A percentile compares a stretch with the other conserved stretches of the same genome.
Evolutionary conservation across 1,140 invertebrate genomes (phyloP).

Genomic region (Atta texana): DNA sequence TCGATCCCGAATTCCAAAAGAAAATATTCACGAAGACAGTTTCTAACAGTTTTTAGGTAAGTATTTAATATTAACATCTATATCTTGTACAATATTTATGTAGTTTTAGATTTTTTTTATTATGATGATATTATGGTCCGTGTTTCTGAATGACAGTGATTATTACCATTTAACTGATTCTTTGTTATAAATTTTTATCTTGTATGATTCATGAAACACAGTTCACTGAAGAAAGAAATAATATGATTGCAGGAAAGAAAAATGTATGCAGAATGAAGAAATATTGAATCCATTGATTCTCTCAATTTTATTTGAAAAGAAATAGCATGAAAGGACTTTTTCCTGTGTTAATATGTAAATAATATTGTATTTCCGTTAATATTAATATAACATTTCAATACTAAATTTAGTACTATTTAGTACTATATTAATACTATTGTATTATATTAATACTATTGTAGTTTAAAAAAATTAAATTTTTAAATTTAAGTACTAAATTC

Average conservation of each 20-base stretch:
- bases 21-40: not conserved
- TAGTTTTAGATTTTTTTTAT: not conserved
- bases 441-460: too few species aligned
- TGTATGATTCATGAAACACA: not conserved
- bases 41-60: not conserved
- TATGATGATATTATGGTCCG: not conserved
- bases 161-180: not conserved
- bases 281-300: not conserved
- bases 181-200: not conserved
- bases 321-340: not conserved
- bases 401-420: not conserved
- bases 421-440: too few species aligned
- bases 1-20: not conserved
- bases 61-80: not conserved
- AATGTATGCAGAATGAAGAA: not conserved
- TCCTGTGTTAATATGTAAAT: not conserved
- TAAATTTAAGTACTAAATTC: not conserved
- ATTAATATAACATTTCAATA: not conserved
- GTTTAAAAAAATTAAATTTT: not conserved
- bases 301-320: not conserved
- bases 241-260: not conserved
- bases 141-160: constrained; percentile 17
- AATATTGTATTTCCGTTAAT: not conserved
- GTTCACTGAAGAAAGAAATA: constrained; percentile 4
- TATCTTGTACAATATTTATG: not conserved